These are phyloP conservation scores for Taurulus bubalis DNA, from an alignment of 2,113 vertebrate genomes.

Conservation along the genomic window DNA sequence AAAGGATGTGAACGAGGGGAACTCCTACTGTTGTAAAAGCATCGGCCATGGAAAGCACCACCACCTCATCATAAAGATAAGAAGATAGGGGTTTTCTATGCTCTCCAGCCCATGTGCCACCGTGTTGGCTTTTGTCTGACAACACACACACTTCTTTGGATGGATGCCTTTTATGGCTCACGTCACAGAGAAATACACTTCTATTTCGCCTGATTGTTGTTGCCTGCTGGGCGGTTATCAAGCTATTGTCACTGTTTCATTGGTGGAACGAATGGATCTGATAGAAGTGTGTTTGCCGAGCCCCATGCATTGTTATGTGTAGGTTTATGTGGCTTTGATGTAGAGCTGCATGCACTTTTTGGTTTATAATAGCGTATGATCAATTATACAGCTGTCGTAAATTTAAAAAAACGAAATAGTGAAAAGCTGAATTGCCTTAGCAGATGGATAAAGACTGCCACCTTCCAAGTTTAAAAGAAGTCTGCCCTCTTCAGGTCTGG, in stretches of 20 bases:
- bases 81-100: conserved; percentile 63
- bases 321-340: conserved; percentile 33
- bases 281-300: conserved; percentile 50
- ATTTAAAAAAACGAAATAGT: neutral
- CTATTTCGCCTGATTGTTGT: conserved; percentile 74
- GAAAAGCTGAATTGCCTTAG: neutral
- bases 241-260: conserved; percentile 72
- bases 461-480: conserved; percentile 41
- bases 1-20: conserved; percentile 44
- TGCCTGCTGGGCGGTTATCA: conserved; percentile 73
- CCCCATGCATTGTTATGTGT: conserved; percentile 26
- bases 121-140: conserved; percentile 64
- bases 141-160: conserved; percentile 58
- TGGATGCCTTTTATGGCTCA: conserved; percentile 74
- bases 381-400: conserved; percentile 3
- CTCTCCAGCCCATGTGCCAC: conserved; percentile 55
- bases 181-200: conserved; percentile 77
- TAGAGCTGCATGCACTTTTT: neutral
- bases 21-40: conserved; percentile 50
- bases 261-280: conserved; percentile 74
- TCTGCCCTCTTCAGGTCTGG: conserved; percentile 81
- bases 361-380: conserved; percentile 5
- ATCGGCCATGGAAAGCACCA: conserved; percentile 20
- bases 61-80: conserved; percentile 74
- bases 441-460: conserved; percentile 1